Percentiles rank a stretch among this genome's conserved stretches.
These are phyloP conservation scores for Diabrotica undecimpunctata DNA, from an alignment of 1,140 invertebrate genomes.

Conservation along the genomic window DNA sequence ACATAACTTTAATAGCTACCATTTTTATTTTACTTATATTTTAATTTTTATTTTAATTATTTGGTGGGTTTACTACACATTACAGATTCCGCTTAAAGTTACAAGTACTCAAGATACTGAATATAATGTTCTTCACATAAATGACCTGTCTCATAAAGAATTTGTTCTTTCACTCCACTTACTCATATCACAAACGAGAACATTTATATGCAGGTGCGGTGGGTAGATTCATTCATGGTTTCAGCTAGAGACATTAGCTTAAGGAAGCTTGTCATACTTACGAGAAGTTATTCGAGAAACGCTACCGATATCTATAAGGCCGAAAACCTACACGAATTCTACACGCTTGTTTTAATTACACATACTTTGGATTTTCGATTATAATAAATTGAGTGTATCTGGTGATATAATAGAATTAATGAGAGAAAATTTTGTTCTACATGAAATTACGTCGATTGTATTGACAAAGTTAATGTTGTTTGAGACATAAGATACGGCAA, in stretches of 20 bases:
- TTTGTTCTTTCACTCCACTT: too few species aligned
- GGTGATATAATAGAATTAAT: not conserved
- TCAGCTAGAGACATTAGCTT: not conserved
- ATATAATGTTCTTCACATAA: too few species aligned
- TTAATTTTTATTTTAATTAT: too few species aligned
- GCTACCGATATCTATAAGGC: not conserved
- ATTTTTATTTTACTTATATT: too few species aligned
- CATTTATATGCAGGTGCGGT: not conserved
- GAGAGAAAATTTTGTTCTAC: not conserved
- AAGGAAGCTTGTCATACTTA: not conserved
- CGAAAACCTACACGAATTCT: not conserved
- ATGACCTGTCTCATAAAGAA: too few species aligned
- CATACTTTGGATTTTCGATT: not conserved
- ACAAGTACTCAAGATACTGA: too few species aligned
- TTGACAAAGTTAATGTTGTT: not conserved
- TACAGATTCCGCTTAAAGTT: too few species aligned
- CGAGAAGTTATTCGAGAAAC: not conserved
- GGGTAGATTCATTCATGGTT: not conserved
- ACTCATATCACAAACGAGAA: not conserved
- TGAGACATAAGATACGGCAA: not conserved
- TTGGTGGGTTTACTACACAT: too few species aligned
- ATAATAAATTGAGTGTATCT: not conserved
- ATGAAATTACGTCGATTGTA: not conserved
- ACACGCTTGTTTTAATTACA: conserved; percentile 2
- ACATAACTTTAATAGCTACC: too few species aligned